Conservation (phyloP, 1,140 invertebrate genomes). For the Diabrotica undecimpunctata region DNA sequence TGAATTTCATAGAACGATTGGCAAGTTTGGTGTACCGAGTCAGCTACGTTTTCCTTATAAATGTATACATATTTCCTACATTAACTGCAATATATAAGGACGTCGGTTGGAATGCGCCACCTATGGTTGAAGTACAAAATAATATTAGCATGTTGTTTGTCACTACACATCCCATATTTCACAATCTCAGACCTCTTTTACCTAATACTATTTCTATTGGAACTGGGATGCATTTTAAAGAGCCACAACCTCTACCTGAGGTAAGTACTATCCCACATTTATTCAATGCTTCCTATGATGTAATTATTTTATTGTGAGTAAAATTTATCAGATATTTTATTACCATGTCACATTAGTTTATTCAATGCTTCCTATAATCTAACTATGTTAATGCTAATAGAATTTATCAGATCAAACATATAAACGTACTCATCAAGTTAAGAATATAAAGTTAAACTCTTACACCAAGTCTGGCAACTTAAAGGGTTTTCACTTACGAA, state of each 20-base stretch:
- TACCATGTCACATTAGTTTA: too few relatives aligned
- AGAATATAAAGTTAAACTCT: too few relatives aligned
- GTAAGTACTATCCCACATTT: constrained; percentile 28
- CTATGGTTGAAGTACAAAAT: constrained; percentile 48
- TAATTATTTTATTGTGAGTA: too few relatives aligned
- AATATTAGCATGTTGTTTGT: constrained; percentile 54
- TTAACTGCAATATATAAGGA: constrained; percentile 44
- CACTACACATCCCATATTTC: constrained; percentile 50
- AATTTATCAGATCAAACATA: too few relatives aligned
- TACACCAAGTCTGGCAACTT: too few relatives aligned
- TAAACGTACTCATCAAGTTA: too few relatives aligned
- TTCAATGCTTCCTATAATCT: too few relatives aligned
- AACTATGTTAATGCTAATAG: too few relatives aligned
- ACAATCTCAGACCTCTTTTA: constrained; percentile 48
- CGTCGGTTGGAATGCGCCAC: constrained; percentile 47
- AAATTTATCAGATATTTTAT: too few relatives aligned
- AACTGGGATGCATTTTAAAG: constrained; percentile 50
- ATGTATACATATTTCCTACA: constrained; percentile 21
- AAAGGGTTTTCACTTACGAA: too few relatives aligned
- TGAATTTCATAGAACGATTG: constrained; percentile 29
- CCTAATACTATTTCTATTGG: constrained; percentile 51
- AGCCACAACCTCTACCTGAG: constrained; percentile 44
- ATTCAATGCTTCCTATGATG: too few relatives aligned
- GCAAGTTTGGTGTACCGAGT: constrained; percentile 22
- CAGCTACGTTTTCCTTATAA: constrained; percentile 5